Evolutionary conservation across 2,113 vertebrate genomes (phyloP).

Genomic region (Proteles cristata): DNA sequence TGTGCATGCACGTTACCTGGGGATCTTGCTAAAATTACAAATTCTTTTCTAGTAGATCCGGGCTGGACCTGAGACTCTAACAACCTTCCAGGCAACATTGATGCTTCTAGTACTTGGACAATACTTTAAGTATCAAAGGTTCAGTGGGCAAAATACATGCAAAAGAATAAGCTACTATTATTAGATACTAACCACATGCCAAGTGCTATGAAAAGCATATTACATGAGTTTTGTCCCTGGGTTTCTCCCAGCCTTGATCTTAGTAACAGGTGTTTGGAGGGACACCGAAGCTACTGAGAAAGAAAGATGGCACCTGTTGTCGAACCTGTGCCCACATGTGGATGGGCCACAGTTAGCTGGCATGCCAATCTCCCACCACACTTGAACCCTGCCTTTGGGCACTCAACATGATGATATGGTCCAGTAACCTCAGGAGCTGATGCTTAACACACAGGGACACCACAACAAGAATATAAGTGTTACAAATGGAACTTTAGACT

Average conservation of each 20-base stretch:
- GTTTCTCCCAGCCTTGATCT: not conserved
- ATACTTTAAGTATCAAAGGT: not conserved
- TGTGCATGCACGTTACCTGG: too few species aligned
- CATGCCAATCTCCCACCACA: not conserved
- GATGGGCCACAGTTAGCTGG: not conserved
- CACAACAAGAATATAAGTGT: not conserved
- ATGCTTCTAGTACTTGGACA: not conserved
- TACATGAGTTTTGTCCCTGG: not conserved
- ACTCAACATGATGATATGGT: not conserved
- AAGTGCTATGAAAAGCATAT: not conserved
- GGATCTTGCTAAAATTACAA: not conserved
- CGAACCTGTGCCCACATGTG: not conserved
- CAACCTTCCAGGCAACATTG: not conserved
- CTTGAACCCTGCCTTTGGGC: not conserved
- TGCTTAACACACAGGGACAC: not conserved
- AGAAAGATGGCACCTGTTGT: not conserved
- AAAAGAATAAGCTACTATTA: not conserved
- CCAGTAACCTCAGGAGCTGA: not conserved
- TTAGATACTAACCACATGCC: not conserved
- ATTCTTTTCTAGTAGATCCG: not conserved
- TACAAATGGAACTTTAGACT: not conserved
- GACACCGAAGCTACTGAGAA: not conserved
- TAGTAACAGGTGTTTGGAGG: not conserved
- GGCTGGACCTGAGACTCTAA: not conserved
- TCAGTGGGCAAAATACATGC: not conserved